These are phyloP conservation scores for Centroberyx gerrardi DNA, from an alignment of 2,797 vertebrate species.

Conservation along the genomic window DNA sequence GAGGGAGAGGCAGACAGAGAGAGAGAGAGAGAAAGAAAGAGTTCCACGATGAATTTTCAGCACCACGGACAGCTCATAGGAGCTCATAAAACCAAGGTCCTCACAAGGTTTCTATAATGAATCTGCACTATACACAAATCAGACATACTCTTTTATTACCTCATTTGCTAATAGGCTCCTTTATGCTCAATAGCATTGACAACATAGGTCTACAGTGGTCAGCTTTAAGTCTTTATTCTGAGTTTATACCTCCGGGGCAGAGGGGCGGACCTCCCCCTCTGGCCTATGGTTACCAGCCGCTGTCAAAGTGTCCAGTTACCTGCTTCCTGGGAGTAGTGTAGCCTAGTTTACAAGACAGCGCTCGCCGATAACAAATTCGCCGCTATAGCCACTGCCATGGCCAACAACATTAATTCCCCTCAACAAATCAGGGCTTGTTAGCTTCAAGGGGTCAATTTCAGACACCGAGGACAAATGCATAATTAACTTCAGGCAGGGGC, in stretches of 20 bases:
- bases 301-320: conserved; percentile 57
- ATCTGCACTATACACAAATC: conserved; percentile 45
- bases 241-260: conserved; percentile 21
- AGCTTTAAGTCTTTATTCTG: conserved; percentile 4
- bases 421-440: conserved; percentile 23
- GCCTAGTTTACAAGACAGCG: conserved; percentile 11
- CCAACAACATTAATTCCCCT: conserved; percentile 11
- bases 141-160: conserved; percentile 44
- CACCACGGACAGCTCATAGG: conserved; percentile 60
- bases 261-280: neutral
- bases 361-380: conserved; percentile 4
- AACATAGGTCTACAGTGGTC: neutral
- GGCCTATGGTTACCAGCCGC: conserved; percentile 65
- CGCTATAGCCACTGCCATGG: neutral
- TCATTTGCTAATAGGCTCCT: conserved; percentile 69
- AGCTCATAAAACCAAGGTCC: conserved; percentile 49
- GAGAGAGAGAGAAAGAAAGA: neutral
- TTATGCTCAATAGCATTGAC: conserved; percentile 34
- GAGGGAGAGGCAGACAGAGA: no score
- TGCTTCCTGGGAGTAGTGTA: conserved; percentile 24
- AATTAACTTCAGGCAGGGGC: conserved; percentile 25
- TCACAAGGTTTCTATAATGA: conserved; percentile 48
- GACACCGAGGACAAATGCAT: conserved; percentile 3
- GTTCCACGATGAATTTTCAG: conserved; percentile 47
- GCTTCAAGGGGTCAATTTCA: conserved; percentile 26